A percentile compares a stretch with the other conserved stretches of the same genome.
Conservation (phyloP, 2,888 invertebrate genomes). For the Andrena bucephala region DNA sequence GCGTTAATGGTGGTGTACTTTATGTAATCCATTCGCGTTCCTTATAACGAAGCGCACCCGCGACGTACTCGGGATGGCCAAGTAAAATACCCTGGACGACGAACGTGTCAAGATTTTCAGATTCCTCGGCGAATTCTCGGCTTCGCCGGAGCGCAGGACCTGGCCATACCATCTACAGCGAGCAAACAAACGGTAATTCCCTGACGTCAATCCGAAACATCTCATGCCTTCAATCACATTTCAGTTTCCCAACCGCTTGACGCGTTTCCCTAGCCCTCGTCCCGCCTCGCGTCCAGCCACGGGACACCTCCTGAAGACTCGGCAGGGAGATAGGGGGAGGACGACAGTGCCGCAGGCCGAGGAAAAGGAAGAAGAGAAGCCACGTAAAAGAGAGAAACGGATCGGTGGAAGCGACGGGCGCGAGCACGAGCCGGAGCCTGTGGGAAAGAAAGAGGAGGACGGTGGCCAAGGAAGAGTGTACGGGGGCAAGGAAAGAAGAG, state of each 20-base stretch:
- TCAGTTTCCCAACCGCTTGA: slow-evolving; percentile 17
- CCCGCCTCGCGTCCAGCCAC: slow-evolving; percentile 35
- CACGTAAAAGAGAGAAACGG: slow-evolving; percentile 44
- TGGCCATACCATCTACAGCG: background rate
- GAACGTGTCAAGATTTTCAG: background rate
- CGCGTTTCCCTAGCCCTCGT: slow-evolving; percentile 27
- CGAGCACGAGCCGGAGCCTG: slow-evolving; percentile 30
- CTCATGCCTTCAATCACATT: slow-evolving; percentile 16
- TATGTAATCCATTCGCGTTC: background rate
- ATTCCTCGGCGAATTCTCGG: background rate
- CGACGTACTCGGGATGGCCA: background rate
- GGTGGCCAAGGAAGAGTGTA: slow-evolving; percentile 45
- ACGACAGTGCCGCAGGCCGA: slow-evolving; percentile 3
- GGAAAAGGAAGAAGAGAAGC: slow-evolving; percentile 15
- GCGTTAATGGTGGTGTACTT: too few relatives aligned
- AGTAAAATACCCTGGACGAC: background rate
- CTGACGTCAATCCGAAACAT: background rate
- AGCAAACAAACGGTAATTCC: slow-evolving; percentile 1
- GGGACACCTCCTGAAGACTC: slow-evolving; percentile 57
- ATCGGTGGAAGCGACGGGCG: slow-evolving; percentile 20
- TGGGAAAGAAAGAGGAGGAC: slow-evolving; percentile 56
- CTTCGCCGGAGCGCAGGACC: background rate
- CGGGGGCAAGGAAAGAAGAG: slow-evolving; percentile 55
- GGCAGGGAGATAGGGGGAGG: slow-evolving; percentile 50
- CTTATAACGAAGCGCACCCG: background rate